phyloP scores from a whole-genome alignment of 2,888 invertebrate genomes.

The Caenorhabditis japonica region DNA sequence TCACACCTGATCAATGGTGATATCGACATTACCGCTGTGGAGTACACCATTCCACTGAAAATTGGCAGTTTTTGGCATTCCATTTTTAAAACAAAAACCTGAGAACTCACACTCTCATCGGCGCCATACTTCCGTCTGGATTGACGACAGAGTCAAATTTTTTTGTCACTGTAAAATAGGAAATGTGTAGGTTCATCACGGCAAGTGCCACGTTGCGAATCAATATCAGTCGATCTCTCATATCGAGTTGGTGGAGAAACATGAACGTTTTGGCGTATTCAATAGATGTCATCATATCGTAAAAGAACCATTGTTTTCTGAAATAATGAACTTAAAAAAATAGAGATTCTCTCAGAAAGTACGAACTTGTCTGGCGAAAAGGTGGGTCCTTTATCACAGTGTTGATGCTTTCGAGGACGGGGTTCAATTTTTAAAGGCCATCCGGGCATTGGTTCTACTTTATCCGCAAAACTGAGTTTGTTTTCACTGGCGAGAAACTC shows the following conservation, averaged over 20 bases:
- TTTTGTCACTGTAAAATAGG: constrained; percentile 18
- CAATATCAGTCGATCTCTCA: constrained; percentile 19
- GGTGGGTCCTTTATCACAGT: constrained; percentile 20
- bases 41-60: constrained; percentile 48
- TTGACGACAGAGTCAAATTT: constrained; percentile 31
- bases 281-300: constrained; percentile 35
- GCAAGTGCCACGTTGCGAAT: constrained; percentile 24
- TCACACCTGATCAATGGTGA: constrained; percentile 27
- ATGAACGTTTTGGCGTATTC: constrained; percentile 45
- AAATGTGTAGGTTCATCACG: constrained; percentile 40
- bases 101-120: constrained; percentile 15
- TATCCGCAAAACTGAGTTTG: constrained; percentile 13
- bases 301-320: constrained; percentile 37
- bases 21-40: constrained; percentile 36
- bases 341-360: no score
- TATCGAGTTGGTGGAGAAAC: constrained; percentile 20
- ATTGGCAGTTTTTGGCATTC: background rate
- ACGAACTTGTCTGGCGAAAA: constrained; percentile 29
- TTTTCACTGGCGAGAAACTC: background rate
- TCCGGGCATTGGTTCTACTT: constrained; percentile 33
- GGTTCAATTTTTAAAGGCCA: constrained; percentile 18
- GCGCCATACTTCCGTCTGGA: constrained; percentile 32
- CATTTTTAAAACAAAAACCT: background rate
- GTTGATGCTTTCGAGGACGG: no score
- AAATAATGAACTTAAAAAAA: no score